A percentile compares a stretch with the other conserved stretches of the same genome.
These are phyloP conservation scores for Dryobotodes eremita DNA, from an alignment of 2,888 invertebrate genomes.

Conservation along the genomic window DNA sequence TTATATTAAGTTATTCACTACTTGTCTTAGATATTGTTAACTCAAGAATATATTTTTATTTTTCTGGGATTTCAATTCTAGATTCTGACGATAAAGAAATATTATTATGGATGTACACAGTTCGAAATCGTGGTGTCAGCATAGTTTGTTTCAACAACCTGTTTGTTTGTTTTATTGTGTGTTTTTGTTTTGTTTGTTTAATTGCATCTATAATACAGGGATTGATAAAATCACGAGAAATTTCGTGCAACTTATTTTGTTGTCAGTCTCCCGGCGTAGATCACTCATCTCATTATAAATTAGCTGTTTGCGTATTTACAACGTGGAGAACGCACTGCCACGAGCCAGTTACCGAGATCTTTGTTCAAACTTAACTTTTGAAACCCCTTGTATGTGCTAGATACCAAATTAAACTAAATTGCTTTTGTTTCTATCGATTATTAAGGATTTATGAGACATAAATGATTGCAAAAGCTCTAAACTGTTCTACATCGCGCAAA, in stretches of 20 bases:
- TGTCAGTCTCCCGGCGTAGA: slow-evolving; percentile 66
- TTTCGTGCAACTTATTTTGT: neutral
- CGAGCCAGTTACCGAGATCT: slow-evolving; percentile 6
- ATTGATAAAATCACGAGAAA: neutral
- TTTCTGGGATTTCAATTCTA: neutral
- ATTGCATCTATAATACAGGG: neutral
- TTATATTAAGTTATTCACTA: no score
- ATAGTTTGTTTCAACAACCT: no score
- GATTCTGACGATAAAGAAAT: neutral
- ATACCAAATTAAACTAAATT: neutral
- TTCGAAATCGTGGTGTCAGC: neutral
- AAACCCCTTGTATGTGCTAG: neutral
- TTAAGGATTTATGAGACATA: neutral
- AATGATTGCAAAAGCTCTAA: neutral
- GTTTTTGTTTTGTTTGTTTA: no score
- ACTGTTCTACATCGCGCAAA: neutral
- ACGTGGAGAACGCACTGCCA: slow-evolving; percentile 61
- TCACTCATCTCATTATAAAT: slow-evolving; percentile 78
- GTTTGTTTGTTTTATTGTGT: no score
- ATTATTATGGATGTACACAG: neutral
- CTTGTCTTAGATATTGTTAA: neutral
- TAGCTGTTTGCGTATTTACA: slow-evolving; percentile 78
- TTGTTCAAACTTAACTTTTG: slow-evolving; percentile 20
- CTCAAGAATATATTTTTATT: neutral
- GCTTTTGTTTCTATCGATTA: neutral